These are phyloP conservation scores for Calypte anna DNA, from an alignment of 2,113 vertebrate species.

Conservation along the genomic window DNA sequence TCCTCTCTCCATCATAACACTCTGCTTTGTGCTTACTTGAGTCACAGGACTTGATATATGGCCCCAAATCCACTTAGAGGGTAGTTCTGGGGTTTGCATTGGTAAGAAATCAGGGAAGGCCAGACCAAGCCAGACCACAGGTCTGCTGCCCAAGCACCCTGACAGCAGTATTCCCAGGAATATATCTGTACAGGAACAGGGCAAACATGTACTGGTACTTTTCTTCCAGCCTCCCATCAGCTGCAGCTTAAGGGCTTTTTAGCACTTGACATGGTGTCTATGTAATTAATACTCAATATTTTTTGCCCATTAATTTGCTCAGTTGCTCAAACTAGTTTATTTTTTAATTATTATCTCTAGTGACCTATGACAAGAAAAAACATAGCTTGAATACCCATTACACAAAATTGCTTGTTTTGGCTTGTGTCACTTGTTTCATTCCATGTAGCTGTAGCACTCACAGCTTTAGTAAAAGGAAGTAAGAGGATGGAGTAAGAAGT, in stretches of 20 bases:
- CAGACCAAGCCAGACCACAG: neutral
- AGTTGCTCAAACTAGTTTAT: neutral
- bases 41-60: neutral
- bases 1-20: neutral
- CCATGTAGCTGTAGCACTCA: neutral
- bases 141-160: neutral
- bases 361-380: neutral
- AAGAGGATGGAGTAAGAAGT: neutral
- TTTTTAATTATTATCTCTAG: neutral
- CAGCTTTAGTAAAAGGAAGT: neutral
- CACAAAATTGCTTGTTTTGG: neutral
- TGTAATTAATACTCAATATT: neutral
- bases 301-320: neutral
- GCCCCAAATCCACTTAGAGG: neutral
- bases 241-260: neutral
- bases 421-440: neutral
- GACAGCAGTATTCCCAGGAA: neutral
- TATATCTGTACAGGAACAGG: neutral
- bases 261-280: neutral
- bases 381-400: accelerated
- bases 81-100: neutral
- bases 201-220: neutral
- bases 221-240: neutral
- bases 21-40: neutral
- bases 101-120: neutral